Conservation (phyloP, 1,140 invertebrate genomes). For the Hesperophylax magnus region DNA sequence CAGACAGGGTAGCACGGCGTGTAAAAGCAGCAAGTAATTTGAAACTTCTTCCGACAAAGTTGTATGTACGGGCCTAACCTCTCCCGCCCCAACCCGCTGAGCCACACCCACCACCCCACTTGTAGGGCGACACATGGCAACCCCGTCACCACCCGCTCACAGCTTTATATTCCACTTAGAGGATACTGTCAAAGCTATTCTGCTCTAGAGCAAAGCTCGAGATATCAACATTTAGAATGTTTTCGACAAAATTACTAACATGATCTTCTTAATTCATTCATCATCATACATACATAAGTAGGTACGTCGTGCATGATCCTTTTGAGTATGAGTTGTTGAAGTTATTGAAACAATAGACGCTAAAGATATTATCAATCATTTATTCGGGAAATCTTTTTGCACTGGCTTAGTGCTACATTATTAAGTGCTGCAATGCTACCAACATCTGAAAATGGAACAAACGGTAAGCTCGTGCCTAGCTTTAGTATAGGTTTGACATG, state of each 20-base stretch:
- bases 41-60: conserved; percentile 35
- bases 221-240: background rate
- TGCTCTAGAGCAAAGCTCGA: background rate
- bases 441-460: too few relatives aligned
- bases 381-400: too few relatives aligned
- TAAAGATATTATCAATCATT: too few relatives aligned
- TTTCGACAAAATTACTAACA: background rate
- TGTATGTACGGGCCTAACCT: background rate
- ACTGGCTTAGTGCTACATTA: too few relatives aligned
- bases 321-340: too few relatives aligned
- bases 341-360: too few relatives aligned
- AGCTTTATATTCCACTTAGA: conserved; percentile 9
- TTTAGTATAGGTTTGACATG: too few relatives aligned
- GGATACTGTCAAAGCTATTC: conserved; percentile 1
- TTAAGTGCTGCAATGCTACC: too few relatives aligned
- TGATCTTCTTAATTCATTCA: background rate
- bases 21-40: conserved; percentile 40
- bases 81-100: background rate
- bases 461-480: too few relatives aligned
- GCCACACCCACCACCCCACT: background rate
- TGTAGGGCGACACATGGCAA: conserved; percentile 22
- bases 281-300: too few relatives aligned
- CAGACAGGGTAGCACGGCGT: conserved; percentile 31
- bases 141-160: conserved; percentile 17
- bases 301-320: too few relatives aligned